Base-by-base conservation (phyloP, 2,888 invertebrate genomes). In the Smittia aterrima region DNA sequence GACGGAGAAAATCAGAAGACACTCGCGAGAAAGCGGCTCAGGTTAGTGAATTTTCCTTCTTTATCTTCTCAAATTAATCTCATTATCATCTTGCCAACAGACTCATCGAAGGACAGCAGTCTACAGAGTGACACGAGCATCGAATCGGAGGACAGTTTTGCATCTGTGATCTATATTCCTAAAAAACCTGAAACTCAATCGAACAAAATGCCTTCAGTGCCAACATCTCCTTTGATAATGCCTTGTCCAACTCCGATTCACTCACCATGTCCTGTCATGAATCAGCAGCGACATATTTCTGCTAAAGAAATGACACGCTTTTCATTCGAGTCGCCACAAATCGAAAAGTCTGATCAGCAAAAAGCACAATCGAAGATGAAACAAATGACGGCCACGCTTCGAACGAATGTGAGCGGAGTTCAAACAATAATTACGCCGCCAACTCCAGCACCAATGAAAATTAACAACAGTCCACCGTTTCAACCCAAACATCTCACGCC, bases 41-140 rank as follows among this genome's bases (percentile, higher is more conserved):
- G 72, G 74, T 75, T 58, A 66, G 70, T 47, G 1, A 32, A 38
- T 13, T 47, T 47, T 47, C 47, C 47, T 13, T 47, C 16, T 11
- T 47, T 47, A 38, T 38, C 38, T 38, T n/a, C 16, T 47, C 47
- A 38, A n/a, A n/a, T n/a, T n/a, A n/a, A n/a, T n/a, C 38, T 38
- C 38, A n/a, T n/a, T n/a, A 38, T 38, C 6, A 38, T 38, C 38
- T 38, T 11, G 6, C 4, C 16, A n/a, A 16, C 18, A 1, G 93
- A 93, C 80, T 92, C 92, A 4, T 92, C 92, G 1, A 93, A 93
- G 83, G 93, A 93, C 78, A 92, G 93, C 80, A 95, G 95, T 80
- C 86, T 95, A 75, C 95, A 95, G 83, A 95, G 95, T 81, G 96
- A 96, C 80, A 95, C 95, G 0, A 95, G 95, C 83, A 92, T 95